A percentile compares a stretch with the other conserved stretches of the same genome.
Conservation (phyloP, 2,797 vertebrate genomes). For the Acanthopagrus latus region DNA sequence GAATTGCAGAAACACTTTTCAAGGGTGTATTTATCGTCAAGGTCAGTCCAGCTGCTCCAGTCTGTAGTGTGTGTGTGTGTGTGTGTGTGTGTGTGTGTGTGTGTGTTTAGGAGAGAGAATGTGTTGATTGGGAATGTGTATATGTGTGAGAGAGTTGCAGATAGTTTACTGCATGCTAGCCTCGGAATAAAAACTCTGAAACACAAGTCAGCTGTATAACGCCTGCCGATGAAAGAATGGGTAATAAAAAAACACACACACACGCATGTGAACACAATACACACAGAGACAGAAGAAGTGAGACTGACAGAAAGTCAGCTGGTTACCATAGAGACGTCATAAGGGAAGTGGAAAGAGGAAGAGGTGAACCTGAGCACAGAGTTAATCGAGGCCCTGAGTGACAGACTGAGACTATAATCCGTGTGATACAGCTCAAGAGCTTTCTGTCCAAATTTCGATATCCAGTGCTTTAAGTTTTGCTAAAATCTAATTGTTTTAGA, state of each 20-base stretch:
- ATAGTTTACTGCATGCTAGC: conserved; percentile 7
- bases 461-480: background rate
- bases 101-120: background rate
- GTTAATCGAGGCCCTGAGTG: background rate
- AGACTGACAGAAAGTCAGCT: conserved; percentile 45
- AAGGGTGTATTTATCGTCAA: conserved; percentile 69
- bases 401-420: background rate
- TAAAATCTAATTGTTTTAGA: too few relatives aligned
- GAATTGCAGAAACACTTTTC: conserved; percentile 64
- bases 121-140: conserved; percentile 8
- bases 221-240: conserved; percentile 37
- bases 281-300: conserved; percentile 40
- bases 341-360: conserved; percentile 42
- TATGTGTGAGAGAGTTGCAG: conserved; percentile 10
- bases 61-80: conserved; percentile 22
- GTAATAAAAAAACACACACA: conserved; percentile 19
- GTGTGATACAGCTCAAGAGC: background rate
- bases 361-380: background rate
- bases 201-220: conserved; percentile 31
- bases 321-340: conserved; percentile 42
- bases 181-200: conserved; percentile 30
- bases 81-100: conserved; percentile 2
- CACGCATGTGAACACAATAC: conserved; percentile 8
- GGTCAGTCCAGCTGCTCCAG: conserved; percentile 62
- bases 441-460: background rate